Conservation (phyloP, 2,113 vertebrate genomes). For the Lepidothrix coronata region DNA sequence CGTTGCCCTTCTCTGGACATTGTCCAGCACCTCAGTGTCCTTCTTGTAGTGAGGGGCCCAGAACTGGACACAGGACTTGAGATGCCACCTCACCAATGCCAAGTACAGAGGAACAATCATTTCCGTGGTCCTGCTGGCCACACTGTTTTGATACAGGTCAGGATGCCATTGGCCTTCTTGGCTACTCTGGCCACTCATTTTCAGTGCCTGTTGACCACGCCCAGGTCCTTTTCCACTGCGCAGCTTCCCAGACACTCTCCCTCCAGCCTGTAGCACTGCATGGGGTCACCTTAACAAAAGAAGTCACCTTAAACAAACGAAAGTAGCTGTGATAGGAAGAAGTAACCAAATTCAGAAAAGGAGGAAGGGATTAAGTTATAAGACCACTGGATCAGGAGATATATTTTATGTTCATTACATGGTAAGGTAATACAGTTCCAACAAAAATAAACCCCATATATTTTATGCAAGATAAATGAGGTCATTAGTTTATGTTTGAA, state of each 20-base stretch:
- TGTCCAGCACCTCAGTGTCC: not conserved
- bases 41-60: not conserved
- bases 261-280: not conserved
- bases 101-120: not conserved
- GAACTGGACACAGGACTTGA: not conserved
- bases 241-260: not conserved
- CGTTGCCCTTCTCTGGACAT: not conserved
- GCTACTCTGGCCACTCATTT: not conserved
- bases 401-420: constrained; percentile 9
- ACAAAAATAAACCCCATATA: constrained; percentile 25
- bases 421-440: constrained; percentile 16
- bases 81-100: not conserved
- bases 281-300: not conserved
- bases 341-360: not conserved
- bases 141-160: not conserved
- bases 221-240: not conserved
- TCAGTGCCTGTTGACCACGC: not conserved
- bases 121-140: not conserved
- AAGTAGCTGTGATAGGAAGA: not conserved
- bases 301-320: not conserved
- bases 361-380: constrained; percentile 22
- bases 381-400: not conserved
- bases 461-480: constrained; percentile 54
- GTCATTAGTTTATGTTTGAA: constrained; percentile 51
- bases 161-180: not conserved